Conservation (phyloP, 2,888 invertebrate species). For the Allacma fusca region DNA sequence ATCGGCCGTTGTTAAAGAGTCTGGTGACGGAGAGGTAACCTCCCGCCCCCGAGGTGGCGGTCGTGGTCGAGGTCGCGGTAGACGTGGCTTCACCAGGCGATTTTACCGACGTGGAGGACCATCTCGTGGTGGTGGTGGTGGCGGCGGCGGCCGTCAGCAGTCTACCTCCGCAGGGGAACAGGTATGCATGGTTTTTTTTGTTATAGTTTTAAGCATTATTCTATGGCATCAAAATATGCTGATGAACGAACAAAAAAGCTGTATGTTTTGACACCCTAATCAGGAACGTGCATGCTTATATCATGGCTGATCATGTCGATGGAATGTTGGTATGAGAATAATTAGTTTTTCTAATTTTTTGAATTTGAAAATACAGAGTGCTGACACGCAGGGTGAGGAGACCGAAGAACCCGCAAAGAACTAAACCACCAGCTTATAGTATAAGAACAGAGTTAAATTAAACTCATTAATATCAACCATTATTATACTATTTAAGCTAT, state of each 20-base stretch:
- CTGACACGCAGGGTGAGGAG: slow-evolving; percentile 39
- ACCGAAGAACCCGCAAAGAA: slow-evolving; percentile 42
- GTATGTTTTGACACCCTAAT: too few relatives aligned
- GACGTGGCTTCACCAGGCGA: slow-evolving; percentile 68
- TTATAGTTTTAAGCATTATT: too few relatives aligned
- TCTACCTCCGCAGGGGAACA: slow-evolving; percentile 62
- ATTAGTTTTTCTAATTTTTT: too few relatives aligned
- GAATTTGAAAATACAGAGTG: slow-evolving; percentile 29
- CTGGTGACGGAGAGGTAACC: slow-evolving; percentile 62
- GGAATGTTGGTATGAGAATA: too few relatives aligned
- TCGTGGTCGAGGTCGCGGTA: slow-evolving; percentile 61
- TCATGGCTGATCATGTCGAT: too few relatives aligned
- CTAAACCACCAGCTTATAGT: slow-evolving; percentile 43
- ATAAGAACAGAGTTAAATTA: slow-evolving; percentile 33
- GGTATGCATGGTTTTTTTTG: slow-evolving; percentile 27
- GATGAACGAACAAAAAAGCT: too few relatives aligned
- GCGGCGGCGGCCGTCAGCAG: slow-evolving; percentile 64
- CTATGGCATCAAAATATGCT: too few relatives aligned
- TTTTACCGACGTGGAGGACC: slow-evolving; percentile 63
- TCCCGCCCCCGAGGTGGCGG: slow-evolving; percentile 61
- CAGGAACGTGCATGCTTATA: too few relatives aligned
- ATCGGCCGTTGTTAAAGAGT: slow-evolving; percentile 53
- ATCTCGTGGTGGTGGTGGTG: slow-evolving; percentile 63
- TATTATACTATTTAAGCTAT: slow-evolving; percentile 39
- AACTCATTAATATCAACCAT: slow-evolving; percentile 39